Evolutionary conservation across 1,140 invertebrate species (phyloP), one percentile per base, ranked within the genome.

Genomic region (Drosophila dunni): DNA sequence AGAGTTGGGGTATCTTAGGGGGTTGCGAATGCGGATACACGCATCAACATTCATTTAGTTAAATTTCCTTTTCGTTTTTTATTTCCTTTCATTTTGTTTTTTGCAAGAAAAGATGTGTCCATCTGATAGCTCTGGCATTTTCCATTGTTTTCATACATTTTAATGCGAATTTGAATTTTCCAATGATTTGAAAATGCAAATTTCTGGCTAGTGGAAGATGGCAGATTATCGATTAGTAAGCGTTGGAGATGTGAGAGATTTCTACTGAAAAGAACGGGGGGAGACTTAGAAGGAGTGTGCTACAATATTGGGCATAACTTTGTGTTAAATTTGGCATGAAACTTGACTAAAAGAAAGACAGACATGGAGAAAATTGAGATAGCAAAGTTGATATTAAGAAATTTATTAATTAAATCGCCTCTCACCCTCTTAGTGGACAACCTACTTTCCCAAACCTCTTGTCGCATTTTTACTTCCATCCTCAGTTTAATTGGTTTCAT

Each of bases 171-270:
- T 66, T 86, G 82, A 76, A 86, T 88, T 85, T 82, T 51, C 50
- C 51, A 38, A 38, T 34, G 24, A 79, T 79, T 71, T 74, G 38
- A 71, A 75, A 86, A 86, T 88, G 83, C 84, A 86, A 86, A 86
- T 86, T 65, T 72, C 48, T 13, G 15, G n/a, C 17, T 44, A 40
- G 9, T n/a, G 5, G 10, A n/a, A 42, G 24, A 57, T 29, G 20
- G 20, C 10, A 29, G 40, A 44, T 33, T 33, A 58, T 58, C 20
- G 9, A 58, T 44, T 13, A 56, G 13, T 4, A 13, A 17, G 11
- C 7, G 29, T n/a, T 1, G 29, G 1, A 17, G 17, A 1, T 29
- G 7, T n/a, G 33, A 15, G 33, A 24, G 9, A 24, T 53, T 50
- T 15, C 11, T 50, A 50, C 9, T 7, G 20, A 29, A 29, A 7